Percentiles rank a stretch among this genome's conserved stretches.
Conservation (phyloP, 2,113 vertebrate species). For the Octodon degus region DNA sequence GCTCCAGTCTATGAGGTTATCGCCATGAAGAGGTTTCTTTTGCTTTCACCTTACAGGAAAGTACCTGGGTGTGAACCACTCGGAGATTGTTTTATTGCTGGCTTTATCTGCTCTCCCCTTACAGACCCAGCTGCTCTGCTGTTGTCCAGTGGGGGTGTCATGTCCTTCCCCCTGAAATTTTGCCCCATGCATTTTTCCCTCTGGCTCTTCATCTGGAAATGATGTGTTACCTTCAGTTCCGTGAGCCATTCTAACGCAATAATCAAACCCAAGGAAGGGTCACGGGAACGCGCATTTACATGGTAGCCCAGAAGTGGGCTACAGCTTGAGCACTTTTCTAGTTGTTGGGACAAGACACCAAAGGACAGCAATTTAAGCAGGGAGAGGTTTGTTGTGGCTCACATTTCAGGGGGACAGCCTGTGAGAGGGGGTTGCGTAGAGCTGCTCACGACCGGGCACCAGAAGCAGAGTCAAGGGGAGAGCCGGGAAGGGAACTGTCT, state of each 20-base stretch:
- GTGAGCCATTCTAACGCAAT: no score
- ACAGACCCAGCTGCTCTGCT: background rate
- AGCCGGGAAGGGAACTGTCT: background rate
- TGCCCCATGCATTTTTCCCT: no score
- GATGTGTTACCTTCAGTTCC: background rate
- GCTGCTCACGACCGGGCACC: background rate
- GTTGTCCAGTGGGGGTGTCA: background rate
- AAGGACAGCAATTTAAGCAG: background rate
- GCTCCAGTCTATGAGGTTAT: background rate
- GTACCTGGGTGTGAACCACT: background rate
- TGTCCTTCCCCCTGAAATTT: background rate
- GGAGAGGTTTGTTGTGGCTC: background rate
- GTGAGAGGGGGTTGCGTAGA: background rate
- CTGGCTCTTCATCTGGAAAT: background rate
- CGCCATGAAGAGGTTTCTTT: background rate
- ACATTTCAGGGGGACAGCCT: background rate
- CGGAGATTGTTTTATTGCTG: background rate
- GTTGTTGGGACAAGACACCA: background rate
- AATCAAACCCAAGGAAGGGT: background rate
- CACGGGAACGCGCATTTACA: background rate
- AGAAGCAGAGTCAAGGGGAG: background rate
- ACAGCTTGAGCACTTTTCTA: background rate
- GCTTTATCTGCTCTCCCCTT: background rate
- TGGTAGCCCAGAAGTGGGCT: background rate
- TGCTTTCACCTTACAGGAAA: background rate